Base-by-base conservation (phyloP, 2,113 vertebrate species). In the Acanthochromis polyacanthus region DNA sequence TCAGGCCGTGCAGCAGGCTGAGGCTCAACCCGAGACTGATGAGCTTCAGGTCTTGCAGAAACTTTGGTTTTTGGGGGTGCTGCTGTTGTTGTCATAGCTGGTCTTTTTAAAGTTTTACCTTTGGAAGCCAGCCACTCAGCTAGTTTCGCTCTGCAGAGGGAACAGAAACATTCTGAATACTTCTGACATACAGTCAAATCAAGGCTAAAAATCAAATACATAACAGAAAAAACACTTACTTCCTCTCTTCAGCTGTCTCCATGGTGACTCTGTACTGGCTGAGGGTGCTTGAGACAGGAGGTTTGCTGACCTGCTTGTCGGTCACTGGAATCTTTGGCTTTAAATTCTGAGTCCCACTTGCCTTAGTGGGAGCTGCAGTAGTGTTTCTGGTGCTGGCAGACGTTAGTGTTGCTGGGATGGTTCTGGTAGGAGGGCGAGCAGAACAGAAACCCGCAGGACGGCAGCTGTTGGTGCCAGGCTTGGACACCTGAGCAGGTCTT, bases 71-170 rank as follows among this genome's bases (percentile, higher is more conserved):
- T 86, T 40, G 77, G 2, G 5, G 55, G 14, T 10, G 43, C 55
- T 8, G 62, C 64, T 8, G 62, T 62, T 15, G 86, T 60, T 0
- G 72, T 6, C 82, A 89, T 73, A 4, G 95, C 90, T 4, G 95
- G 95, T 48, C 96, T 96, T 83, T 95, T 97, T 9, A 94, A 88
- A 4, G 87, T 83, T 85, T 91, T 97, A 0, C 96, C 96, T 88
- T 95, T 97, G n/a, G 88, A 91, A 25, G 94, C 83, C 57, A 90
- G 91, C 97, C 97, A 97, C 46, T 94, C 93, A 4, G 89, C 91
- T 66, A 97, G 89, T 67, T 93, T 96, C 77, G 91, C 89, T 91
- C 97, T 99, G 79, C 11, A 38, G 40, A 64, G 10, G 38, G 0
- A 20, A 62, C 4, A 79, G 4, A 69, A 25, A 70, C 7, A 52